Base-by-base conservation (phyloP, 2,888 invertebrate species). In the Dicranocentrus wangi region DNA sequence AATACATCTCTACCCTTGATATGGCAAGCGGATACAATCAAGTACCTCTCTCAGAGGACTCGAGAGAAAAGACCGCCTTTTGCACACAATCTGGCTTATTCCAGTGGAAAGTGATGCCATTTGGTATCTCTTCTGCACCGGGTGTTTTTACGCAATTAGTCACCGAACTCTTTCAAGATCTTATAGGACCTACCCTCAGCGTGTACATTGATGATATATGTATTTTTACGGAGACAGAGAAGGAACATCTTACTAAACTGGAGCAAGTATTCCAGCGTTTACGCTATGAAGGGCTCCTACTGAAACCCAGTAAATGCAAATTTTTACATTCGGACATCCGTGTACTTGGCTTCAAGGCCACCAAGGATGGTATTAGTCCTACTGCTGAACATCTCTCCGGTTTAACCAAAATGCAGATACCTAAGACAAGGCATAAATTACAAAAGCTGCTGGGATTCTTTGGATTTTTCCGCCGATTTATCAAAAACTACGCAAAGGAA, bases 71-170 rank as follows among this genome's bases (percentile, higher is more conserved):
- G 7, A 68, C 68, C n/a, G 68, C 53, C 1, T 68, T 47, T 15
- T 1, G 2, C 1, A 28, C 53, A 1, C n/a, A 19, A 28, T 8
- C 51, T 19, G 17, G 17, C 2, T 17, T 68, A 1, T 68, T 17
- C n/a, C 68, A 68, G 17, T 68, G 51, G 51, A 68, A 51, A 7
- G 51, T 53, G 1, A 28, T 68, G 32, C 68, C 68, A 8, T 68
- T 68, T 68, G 68, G 68, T 1, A 13, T 19, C 10, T 19, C 2
- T 2, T 13, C n/a, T 8, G 47, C 23, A 1, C 66, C 66, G 15
- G 7, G 8, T 13, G 66, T 3, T 1, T 66, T 66, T 66, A 13
- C 23, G 1, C 13, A 66, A 23, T 17, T 66, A 17, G 19, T 43
- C 3, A 7, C 47, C 1, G 7, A 10, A 15, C 23, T 15, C 21